Base-by-base conservation (phyloP, 2,797 vertebrate genomes). In the Diceros bicornis region DNA sequence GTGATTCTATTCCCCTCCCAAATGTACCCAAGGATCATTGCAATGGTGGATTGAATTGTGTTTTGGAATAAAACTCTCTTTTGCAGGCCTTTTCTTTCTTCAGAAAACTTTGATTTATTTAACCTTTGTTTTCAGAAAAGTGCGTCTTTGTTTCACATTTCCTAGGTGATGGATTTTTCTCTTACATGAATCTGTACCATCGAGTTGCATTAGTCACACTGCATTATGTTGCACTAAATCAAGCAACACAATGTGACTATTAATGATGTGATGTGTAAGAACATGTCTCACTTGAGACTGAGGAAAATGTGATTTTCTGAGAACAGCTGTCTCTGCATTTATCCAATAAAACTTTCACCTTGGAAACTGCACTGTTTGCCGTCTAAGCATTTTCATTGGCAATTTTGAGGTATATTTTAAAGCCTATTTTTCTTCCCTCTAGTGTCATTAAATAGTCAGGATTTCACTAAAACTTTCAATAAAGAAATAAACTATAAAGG, bases 221-320 rank as follows among this genome's bases (percentile, higher is more conserved):
- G 96, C 85, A 98, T 98, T 97, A 95, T 98, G 94, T 92, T 86
- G 2, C 72, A 97, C 87, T 98, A 98, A 98, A 98, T 97, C 97
- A 98, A 95, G 93, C 96, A 94, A 94, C 61, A 96, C 87, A 93
- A 81, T 84, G 88, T 95, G 96, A 94, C 93, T 98, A 83, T 97
- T 98, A 96, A 98, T 91, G 75, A 66, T 97, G 97, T 95, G 97
- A 97, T 96, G 96, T 91, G 86, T 97, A 98, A 98, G 89, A 97
- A 79, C 96, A 98, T 98, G 79, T 96, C 92, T 98, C 97, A 96
- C 61, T 21, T 41, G 81, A 95, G 97, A 98, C 69, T 98, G 72
- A 82, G 92, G 92, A 96, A 96, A 96, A 79, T 96, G 91, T 74
- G 78, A 77, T 95, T 97, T 97, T 97, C 78, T 57, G 50, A 97